phyloP scores from a whole-genome alignment of 2,113 vertebrate genomes.

The Leptodactylus fuscus region DNA sequence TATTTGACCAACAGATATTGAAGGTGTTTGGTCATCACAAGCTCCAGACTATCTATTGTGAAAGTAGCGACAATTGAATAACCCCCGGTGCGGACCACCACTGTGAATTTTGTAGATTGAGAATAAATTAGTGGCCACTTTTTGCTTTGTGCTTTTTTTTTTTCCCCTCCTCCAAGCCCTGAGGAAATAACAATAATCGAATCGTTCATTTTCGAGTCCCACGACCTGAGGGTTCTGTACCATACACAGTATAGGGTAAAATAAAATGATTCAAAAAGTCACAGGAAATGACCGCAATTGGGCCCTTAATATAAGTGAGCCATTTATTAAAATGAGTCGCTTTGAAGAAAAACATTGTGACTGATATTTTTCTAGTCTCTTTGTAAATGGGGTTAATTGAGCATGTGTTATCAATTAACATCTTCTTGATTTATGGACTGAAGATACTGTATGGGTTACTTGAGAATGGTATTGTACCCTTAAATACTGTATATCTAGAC shows the following conservation, averaged over 20 bases:
- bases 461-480: constrained; percentile 13
- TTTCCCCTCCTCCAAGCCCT: not conserved
- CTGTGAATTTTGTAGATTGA: not conserved
- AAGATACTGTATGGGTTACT: constrained; percentile 26
- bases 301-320: constrained; percentile 39
- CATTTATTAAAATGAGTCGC: constrained; percentile 53
- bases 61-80: too few relatives aligned
- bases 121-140: not conserved
- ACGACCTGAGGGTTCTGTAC: not conserved
- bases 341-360: constrained; percentile 39
- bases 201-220: not conserved
- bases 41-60: too few relatives aligned
- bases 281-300: constrained; percentile 53
- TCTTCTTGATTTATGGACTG: constrained; percentile 39
- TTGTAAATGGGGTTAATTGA: constrained; percentile 55
- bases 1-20: too few relatives aligned
- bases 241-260: constrained; percentile 24
- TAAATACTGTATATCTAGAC: not conserved
- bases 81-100: too few relatives aligned
- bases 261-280: constrained; percentile 45
- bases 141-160: not conserved
- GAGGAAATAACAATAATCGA: constrained; percentile 8
- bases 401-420: constrained; percentile 57
- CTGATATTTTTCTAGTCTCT: constrained; percentile 50
- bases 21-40: too few relatives aligned